Evolutionary conservation across 1,140 invertebrate species (phyloP), one percentile per base, ranked within the genome.

Genomic region (Palaemon carinicauda): DNA sequence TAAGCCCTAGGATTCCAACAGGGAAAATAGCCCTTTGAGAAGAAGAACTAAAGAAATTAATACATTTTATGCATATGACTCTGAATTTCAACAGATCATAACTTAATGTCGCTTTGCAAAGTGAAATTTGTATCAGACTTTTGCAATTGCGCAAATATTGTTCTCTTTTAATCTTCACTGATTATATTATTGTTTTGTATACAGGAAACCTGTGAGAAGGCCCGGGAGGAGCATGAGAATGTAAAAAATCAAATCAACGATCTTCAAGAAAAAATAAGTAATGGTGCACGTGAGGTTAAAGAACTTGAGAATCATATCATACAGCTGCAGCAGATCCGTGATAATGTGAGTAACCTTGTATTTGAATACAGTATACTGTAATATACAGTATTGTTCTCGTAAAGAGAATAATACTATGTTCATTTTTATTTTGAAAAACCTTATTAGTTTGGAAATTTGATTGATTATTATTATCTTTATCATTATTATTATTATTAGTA

Each of bases 191-290:
- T 77, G 12, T 21, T 19, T 4, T 41, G n/a, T 33, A 88, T 90
- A 3, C 82, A 93, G 92, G 91, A 92, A 69, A 91, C 89, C n/a
- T 91, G 91, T 74, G 90, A 92, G 89, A 93, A 91, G 93, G 95
- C 90, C 89, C 93, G 91, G 89, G 93, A 90, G 90, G 91, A 92
- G 29, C 88, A 91, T 29, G 85, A 90, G 31, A 86, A 90, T 21
- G 88, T 92, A 21, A 91, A 92, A 69, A 79, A 91, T 19, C 89
- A 91, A 86, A 91, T 93, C 21, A 90, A 90, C 52, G 90, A 93
- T 10, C 91, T 96, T 31, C 91, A 92, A 79, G 85, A 88, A 24
- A 73, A 89, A 56, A 91, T 90, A 24, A 60, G 50, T 33, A 65
- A 86, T 71, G 90, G 87, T 19, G 56, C 79, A 50, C 85, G 73